Base-by-base conservation (phyloP, 2,113 vertebrate genomes). In the Austrofundulus limnaeus region DNA sequence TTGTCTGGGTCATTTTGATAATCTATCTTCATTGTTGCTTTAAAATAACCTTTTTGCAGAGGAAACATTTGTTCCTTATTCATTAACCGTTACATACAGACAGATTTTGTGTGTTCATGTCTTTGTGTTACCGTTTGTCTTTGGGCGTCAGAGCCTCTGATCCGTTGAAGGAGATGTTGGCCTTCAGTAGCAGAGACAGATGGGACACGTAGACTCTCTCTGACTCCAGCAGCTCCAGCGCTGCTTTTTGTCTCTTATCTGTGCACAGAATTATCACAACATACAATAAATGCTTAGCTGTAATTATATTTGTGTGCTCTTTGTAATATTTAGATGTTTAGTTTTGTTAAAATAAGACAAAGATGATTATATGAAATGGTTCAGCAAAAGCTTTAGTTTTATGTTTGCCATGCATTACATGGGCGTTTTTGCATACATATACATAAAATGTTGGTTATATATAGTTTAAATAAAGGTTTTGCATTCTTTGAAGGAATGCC, bases 201-300 rank as follows among this genome's bases (percentile, higher is more conserved):
- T 96, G 94, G 42, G 97, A 95, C 34, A 98, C 95, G 0, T 99
- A 98, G 42, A 95, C 93, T 56, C 96, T 91, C 89, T 99, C 97
- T 1, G 97, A 99, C 83, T 98, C 96, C 78, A 99, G 89, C 82
- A 99, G 90, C 85, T 97, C 96, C 85, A 97, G 89, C 39, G 96
- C 95, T 0, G 95, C 94, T 23, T 92, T 92, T 83, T 98, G 95
- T 60, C 97, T 94, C 91, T 93, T 94, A 77, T 89, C 97, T 98
- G 91, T 45, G 24, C 24, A 46, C 28, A 81, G 6, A 70, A 67
- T 2, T 34, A 15, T 48, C 20, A 70, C 42, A 70, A 47, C 9
- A 46, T 45, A 24, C 14, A 17, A n/a, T 17, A 51, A 11, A 28
- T n/a, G n/a, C n/a, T n/a, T n/a, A n/a, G n/a, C n/a, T n/a, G n/a